Base-by-base conservation (phyloP, 2,113 vertebrate genomes). In the Sinosuthora webbiana region DNA sequence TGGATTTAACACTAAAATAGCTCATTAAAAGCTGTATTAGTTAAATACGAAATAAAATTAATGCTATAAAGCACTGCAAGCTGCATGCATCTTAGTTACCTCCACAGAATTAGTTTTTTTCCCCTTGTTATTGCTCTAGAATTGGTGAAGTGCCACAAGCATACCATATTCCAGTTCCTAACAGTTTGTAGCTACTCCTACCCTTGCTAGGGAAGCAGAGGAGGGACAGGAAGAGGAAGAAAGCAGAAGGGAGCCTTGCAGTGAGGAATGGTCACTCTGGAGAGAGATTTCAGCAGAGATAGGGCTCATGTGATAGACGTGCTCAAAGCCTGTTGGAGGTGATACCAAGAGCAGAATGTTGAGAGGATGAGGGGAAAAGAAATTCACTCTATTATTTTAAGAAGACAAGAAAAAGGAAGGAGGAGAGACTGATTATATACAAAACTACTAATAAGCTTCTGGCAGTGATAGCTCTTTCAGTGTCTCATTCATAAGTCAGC, bases 251-350 rank as follows among this genome's bases (percentile, higher is more conserved):
- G 94, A 97, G 96, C 97, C 96, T 95, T 97, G 97, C 94, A 97
- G 97, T 91, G 97, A 98, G 93, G 97, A 97, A 98, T 97, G 97
- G 94, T 98, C 98, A 97, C 98, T 98, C 98, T 98, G 98, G 90
- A 99, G 98, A 98, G 98, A 98, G 97, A 98, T 97, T 95, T 98
- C 98, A 85, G 98, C 98, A 97, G 98, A 98, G 86, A 97, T 49
- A 96, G 96, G 96, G 89, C 97, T 99, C 98, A 98, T 98, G 97
- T 98, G 98, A 98, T 97, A 98, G 95, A 98, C 77, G 97, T 98
- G 98, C 97, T 99, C 98, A 98, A 98, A 98, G 98, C 98, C 98
- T 98, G 98, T 98, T 96, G 98, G 98, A 97, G 98, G 97, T 95
- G 98, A 98, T 96, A 99, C 97, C 98, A 98, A 90, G 98, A 98